A percentile compares a stretch with the other conserved stretches of the same genome.
Evolutionary conservation across 2,888 invertebrate species (phyloP).

Genomic region (Capitulum mitella): DNA sequence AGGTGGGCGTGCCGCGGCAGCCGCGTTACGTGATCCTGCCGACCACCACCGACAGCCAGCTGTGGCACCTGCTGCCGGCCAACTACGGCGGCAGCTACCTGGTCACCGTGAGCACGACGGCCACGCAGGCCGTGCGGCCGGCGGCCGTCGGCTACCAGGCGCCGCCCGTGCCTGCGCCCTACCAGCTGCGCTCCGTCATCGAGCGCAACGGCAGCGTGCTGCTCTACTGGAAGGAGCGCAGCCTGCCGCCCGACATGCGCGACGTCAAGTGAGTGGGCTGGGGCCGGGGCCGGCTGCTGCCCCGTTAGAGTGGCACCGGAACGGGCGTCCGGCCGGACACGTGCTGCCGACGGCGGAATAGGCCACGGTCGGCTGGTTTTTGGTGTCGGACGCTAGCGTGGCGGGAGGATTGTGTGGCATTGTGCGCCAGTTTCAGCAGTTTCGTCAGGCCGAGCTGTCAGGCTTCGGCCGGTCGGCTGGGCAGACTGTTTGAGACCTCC

Average conservation of each 20-base stretch:
- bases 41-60: background rate
- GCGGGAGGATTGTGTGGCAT: too few species aligned
- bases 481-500: too few species aligned
- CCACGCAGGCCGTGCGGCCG: constrained; percentile 46
- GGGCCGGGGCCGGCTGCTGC: background rate
- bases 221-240: constrained; percentile 56
- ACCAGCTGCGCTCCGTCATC: constrained; percentile 46
- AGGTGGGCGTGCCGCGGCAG: background rate
- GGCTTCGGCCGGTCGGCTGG: too few species aligned
- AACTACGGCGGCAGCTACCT: constrained; percentile 40
- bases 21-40: background rate
- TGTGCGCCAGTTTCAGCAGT: too few species aligned
- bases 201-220: constrained; percentile 52
- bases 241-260: constrained; percentile 36
- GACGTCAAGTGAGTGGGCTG: constrained; percentile 29
- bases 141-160: constrained; percentile 49
- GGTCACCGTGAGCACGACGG: constrained; percentile 49
- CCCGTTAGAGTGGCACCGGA: too few species aligned
- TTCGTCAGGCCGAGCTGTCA: too few species aligned
- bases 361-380: too few species aligned
- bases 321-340: too few species aligned
- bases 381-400: too few species aligned
- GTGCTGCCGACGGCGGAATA: too few species aligned
- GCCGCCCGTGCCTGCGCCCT: constrained; percentile 55
- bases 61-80: constrained; percentile 30